Evolutionary conservation across 2,113 vertebrate genomes (phyloP).

Genomic region (Leptobrachium leishanense): DNA sequence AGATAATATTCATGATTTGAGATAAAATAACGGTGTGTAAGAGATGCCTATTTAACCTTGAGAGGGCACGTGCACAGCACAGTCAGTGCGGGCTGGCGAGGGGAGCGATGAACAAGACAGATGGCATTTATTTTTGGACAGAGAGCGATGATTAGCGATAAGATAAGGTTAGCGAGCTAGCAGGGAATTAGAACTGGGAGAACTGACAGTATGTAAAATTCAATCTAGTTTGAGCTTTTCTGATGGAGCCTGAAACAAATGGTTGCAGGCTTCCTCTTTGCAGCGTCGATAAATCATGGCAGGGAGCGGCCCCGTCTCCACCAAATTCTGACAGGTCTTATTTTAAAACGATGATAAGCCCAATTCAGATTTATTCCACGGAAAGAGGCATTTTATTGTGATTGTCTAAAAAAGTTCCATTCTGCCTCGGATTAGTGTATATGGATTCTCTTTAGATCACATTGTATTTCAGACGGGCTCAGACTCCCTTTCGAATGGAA

Average conservation of each 20-base stretch:
- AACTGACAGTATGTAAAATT: constrained; percentile 30
- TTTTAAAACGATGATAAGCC: background rate
- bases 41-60: constrained; percentile 36
- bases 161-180: constrained; percentile 6
- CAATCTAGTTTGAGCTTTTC: constrained; percentile 17
- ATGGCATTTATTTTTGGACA: constrained; percentile 33
- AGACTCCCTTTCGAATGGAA: background rate
- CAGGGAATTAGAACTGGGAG: constrained; percentile 36
- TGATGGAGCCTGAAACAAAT: background rate
- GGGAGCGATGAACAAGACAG: constrained; percentile 22
- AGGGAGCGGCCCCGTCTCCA: too few species aligned
- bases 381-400: background rate
- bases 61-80: constrained; percentile 7
- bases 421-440: background rate
- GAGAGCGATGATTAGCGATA: constrained; percentile 22
- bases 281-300: background rate
- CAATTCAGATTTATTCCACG: background rate
- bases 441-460: background rate
- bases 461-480: background rate
- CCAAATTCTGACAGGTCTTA: background rate
- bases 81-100: constrained; percentile 29
- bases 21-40: background rate
- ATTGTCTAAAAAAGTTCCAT: background rate
- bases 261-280: background rate
- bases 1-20: too few species aligned